Evolutionary conservation across 1,140 invertebrate genomes (phyloP).

Genomic region (Whitmania pigra): DNA sequence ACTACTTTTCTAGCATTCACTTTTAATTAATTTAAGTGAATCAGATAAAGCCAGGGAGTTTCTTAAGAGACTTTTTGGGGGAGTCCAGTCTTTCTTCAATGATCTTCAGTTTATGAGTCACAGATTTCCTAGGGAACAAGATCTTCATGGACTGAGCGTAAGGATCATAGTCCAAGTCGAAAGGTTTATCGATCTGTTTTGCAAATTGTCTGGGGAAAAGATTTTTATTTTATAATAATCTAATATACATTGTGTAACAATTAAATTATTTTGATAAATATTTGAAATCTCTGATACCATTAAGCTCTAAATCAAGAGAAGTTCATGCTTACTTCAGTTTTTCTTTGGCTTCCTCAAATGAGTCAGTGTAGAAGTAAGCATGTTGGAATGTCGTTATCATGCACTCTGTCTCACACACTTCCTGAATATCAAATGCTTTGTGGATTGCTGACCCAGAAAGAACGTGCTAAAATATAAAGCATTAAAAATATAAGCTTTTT

Average conservation of each 20-base stretch:
- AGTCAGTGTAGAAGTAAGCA: slow-evolving; percentile 91
- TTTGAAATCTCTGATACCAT: neutral
- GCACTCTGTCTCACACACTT: slow-evolving; percentile 81
- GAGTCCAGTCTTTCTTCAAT: slow-evolving; percentile 85
- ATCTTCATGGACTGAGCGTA: slow-evolving; percentile 89
- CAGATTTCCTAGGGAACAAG: slow-evolving; percentile 84
- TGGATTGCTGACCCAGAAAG: slow-evolving; percentile 46
- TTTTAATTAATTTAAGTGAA: too few species aligned
- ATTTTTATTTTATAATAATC: too few species aligned
- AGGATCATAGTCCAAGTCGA: slow-evolving; percentile 86
- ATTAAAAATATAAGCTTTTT: neutral
- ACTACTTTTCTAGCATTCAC: too few species aligned
- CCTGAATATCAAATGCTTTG: slow-evolving; percentile 73
- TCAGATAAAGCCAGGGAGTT: slow-evolving; percentile 23
- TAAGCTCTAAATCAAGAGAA: neutral
- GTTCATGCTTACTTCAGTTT: slow-evolving; percentile 71
- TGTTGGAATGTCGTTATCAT: slow-evolving; percentile 95
- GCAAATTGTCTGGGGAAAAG: slow-evolving; percentile 65
- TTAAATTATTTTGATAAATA: neutral
- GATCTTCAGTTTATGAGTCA: slow-evolving; percentile 85
- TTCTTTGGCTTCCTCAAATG: slow-evolving; percentile 95
- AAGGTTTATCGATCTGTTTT: slow-evolving; percentile 75
- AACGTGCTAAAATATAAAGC: slow-evolving; percentile 39
- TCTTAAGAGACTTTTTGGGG: slow-evolving; percentile 74
- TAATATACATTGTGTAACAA: too few species aligned